Evolutionary conservation across 2,797 vertebrate species (phyloP).

Genomic region (Eulemur mongoz): DNA sequence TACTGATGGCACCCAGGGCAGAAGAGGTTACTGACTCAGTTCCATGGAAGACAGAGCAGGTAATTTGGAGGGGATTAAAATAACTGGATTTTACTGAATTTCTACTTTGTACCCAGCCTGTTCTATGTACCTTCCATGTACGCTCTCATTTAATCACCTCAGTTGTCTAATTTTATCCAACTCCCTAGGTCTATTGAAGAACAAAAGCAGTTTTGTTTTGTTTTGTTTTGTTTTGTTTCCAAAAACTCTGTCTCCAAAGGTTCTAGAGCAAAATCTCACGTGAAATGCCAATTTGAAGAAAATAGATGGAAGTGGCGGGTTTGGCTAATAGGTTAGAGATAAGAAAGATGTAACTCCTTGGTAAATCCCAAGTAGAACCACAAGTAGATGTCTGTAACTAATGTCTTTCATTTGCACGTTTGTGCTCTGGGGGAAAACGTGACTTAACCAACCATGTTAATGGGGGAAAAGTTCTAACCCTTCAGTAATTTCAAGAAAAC

Average conservation of each 20-base stretch:
- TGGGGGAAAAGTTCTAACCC: constrained; percentile 57
- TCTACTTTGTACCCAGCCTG: not conserved
- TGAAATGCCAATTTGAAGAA: not conserved
- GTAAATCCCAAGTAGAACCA: not conserved
- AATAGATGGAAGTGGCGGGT: not conserved
- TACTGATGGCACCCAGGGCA: not conserved
- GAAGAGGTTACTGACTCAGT: not conserved
- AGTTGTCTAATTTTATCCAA: not conserved
- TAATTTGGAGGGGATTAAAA: not conserved
- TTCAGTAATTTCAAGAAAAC: constrained; percentile 74
- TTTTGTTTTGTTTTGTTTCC: not conserved
- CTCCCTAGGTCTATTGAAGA: not conserved
- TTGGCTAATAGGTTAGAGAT: not conserved
- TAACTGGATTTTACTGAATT: not conserved
- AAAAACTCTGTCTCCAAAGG: not conserved
- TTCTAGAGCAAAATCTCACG: not conserved
- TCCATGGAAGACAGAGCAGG: not conserved
- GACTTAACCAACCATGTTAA: constrained; percentile 63
- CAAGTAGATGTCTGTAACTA: not conserved
- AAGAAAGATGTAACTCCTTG: not conserved
- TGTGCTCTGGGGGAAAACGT: constrained; percentile 48
- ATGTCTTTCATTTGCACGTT: constrained; percentile 50
- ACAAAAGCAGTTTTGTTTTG: not conserved
- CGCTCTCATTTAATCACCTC: not conserved
- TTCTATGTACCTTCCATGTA: not conserved